Evolutionary conservation across 1,140 invertebrate genomes (phyloP), one percentile per base, ranked within the genome.

Genomic region (Heliconius congener): DNA sequence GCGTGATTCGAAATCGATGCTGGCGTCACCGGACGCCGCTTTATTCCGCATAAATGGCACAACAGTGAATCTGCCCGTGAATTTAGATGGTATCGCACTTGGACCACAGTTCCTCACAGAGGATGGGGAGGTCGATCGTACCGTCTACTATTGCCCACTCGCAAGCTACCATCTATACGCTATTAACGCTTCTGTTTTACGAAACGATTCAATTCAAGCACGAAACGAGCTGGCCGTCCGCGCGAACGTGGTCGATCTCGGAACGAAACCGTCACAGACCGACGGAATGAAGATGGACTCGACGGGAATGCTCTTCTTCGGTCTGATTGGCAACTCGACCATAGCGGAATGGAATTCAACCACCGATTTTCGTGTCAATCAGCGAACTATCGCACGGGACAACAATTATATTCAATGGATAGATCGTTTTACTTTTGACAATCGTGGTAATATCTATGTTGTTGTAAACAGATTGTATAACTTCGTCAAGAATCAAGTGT

Each of bases 261-360:
- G 96, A 0, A 88, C 88, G 0, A 97, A 97, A 83, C 85, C 93
- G 2, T 96, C 96, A 2, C 96, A 97, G 86, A 96, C 95, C 0
- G 96, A 96, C 78, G 96, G 96, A 13, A 96, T 97, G 96, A 95
- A 95, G 57, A 97, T 97, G 95, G 96, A 97, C 77, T 95, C 96
- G 3, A 93, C 90, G 9, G 96, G 96, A 6, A 88, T 96, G 34
- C 92, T 97, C 8, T 97, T 96, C 86, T 97, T 95, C 83, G 96
- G 96, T 8, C 90, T 97, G 6, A 85, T 97, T 16, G 95, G 95
- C 19, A 95, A 96, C 80, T 95, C 97, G 78, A 96, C 96, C 3
- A 95, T 97, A 37, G 95, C 95, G 2, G 95, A 95, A 88, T 97
- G 96, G 96, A 96, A 97, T 85, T 89, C 88, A 39, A 89, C 86